Evolutionary conservation across 2,888 invertebrate species (phyloP).

Genomic region (Orchesella flavescens): DNA sequence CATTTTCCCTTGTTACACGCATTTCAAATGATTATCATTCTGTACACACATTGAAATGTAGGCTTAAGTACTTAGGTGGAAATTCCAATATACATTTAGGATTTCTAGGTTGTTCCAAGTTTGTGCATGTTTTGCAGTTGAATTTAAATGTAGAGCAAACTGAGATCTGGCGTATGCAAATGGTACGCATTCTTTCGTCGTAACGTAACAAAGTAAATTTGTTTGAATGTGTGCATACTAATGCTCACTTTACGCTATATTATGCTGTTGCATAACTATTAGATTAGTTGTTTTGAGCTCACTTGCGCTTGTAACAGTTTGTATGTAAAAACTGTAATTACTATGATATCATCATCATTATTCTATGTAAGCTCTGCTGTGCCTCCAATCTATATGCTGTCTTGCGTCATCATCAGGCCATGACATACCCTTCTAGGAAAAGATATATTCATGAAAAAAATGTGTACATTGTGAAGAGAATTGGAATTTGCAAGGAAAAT

Average conservation of each 20-base stretch:
- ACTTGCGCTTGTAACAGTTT: no score
- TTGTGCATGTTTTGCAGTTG: no score
- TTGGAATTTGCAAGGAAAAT: no score
- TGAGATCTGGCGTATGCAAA: background rate
- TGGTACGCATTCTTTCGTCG: slow-evolving; percentile 26
- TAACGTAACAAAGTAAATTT: slow-evolving; percentile 11
- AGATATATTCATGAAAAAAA: no score
- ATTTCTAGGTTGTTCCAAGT: no score
- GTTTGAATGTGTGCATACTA: slow-evolving; percentile 33
- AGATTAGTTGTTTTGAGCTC: no score
- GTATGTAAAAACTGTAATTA: no score
- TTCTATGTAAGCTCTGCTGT: background rate
- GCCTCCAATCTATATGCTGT: background rate
- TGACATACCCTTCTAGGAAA: background rate
- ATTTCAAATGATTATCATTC: slow-evolving; percentile 10
- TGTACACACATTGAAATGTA: background rate
- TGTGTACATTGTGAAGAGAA: no score
- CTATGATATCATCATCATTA: no score
- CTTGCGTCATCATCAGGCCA: background rate
- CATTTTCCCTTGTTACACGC: background rate
- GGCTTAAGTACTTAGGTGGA: no score
- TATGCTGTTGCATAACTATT: no score
- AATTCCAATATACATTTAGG: no score
- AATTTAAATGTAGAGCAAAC: background rate
- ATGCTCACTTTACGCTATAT: slow-evolving; percentile 16